Percentiles rank a stretch among this genome's conserved stretches.
Conservation (phyloP, 2,113 vertebrate species). For the Crotalus viridis region DNA sequence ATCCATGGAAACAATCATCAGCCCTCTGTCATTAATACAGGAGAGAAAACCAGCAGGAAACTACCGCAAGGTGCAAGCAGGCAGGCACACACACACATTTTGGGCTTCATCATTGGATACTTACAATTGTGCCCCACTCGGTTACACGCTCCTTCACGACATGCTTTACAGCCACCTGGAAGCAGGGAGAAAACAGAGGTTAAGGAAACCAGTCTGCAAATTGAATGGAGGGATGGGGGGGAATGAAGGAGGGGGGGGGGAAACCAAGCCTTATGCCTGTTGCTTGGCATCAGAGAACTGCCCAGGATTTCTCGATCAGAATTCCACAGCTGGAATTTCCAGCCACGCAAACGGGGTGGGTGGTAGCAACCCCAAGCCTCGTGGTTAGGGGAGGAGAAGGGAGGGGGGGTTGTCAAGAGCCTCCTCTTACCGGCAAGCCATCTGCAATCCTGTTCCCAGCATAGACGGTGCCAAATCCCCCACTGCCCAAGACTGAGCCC, state of each 20-base stretch:
- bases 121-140: slow-evolving; percentile 91
- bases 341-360: background rate
- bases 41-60: too few relatives aligned
- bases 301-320: background rate
- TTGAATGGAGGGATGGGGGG: background rate
- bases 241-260: too few relatives aligned
- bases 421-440: slow-evolving; percentile 85
- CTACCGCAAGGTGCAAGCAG: too few relatives aligned
- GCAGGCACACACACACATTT: background rate
- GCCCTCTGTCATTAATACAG: background rate
- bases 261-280: background rate
- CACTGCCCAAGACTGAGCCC: slow-evolving; percentile 91
- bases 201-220: background rate
- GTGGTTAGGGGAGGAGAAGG: background rate
- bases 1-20: slow-evolving; percentile 42
- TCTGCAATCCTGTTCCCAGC: slow-evolving; percentile 87
- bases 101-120: slow-evolving; percentile 53
- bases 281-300: background rate
- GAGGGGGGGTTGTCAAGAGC: background rate
- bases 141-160: slow-evolving; percentile 92
- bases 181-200: background rate
- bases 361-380: slow-evolving; percentile 17
- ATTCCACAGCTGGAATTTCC: background rate
- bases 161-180: slow-evolving; percentile 91
- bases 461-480: slow-evolving; percentile 94